Conservation (phyloP, 2,888 invertebrate genomes). For the Ramazzottius varieornatus region DNA sequence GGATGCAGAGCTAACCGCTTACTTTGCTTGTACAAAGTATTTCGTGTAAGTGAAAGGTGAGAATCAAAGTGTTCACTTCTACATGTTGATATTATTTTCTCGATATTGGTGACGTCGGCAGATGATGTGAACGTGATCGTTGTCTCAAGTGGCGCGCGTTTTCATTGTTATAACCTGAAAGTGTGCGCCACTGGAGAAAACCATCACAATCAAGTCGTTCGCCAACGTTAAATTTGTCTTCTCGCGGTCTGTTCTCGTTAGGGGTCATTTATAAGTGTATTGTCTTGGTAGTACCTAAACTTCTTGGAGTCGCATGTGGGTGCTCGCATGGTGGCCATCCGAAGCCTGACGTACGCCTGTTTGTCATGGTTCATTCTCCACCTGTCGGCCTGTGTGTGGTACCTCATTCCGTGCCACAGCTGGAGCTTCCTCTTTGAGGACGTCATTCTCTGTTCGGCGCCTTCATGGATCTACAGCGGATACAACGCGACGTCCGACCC, state of each 20-base stretch:
- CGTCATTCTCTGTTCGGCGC: background rate
- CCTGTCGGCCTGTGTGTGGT: background rate
- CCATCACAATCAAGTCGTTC: too few species aligned
- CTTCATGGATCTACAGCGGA: background rate
- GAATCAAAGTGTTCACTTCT: too few species aligned
- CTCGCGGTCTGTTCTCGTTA: background rate
- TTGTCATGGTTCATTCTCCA: background rate
- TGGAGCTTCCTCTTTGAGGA: background rate
- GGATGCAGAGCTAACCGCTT: background rate
- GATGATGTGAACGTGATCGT: too few species aligned
- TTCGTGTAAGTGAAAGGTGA: conserved; percentile 1
- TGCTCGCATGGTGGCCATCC: background rate
- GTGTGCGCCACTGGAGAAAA: too few species aligned
- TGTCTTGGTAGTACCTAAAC: background rate
- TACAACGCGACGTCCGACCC: background rate
- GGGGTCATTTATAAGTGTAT: background rate
- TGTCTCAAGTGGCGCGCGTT: too few species aligned
- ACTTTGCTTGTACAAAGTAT: background rate
- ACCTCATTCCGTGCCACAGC: background rate
- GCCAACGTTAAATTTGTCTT: too few species aligned
- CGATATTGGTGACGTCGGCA: too few species aligned
- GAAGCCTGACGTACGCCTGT: background rate
- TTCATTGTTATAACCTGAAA: too few species aligned
- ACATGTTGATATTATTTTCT: too few species aligned
- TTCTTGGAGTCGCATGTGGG: background rate